Base-by-base conservation (phyloP, 2,797 vertebrate genomes). In the Ptychobarbus kaznakovi region DNA sequence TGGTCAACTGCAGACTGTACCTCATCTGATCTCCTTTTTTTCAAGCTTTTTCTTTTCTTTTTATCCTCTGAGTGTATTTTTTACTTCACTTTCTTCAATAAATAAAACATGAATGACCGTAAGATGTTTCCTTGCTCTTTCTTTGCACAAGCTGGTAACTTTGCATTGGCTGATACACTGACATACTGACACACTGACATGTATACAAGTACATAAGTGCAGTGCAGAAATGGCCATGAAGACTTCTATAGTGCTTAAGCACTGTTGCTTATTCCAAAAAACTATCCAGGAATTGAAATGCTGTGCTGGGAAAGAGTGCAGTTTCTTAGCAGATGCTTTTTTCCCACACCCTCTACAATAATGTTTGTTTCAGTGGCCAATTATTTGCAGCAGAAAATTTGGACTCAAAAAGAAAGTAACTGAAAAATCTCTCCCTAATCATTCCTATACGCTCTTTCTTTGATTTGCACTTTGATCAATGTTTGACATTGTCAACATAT, bases 111-210 rank as follows among this genome's bases (percentile, higher is more conserved):
- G 38, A 81, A 85, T 73, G 79, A 65, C 28, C 28, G 25, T 42
- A 88, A 49, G 56, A 51, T 74, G 78, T 84, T 86, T 86, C n/a
- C 68, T 79, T 87, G 70, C 63, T 74, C 42, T 69, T 16, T 56
- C 61, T 66, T 87, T 56, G 84, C 68, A 87, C 73, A 70, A 28
- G 9, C 65, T 85, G 32, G 46, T 44, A 76, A 56, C 44, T 56
- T 63, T 76, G 77, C 58, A 66, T 73, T 28, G 63, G 22, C 42
- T 87, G 69, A 78, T 58, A 66, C 46, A 70, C 79, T 85, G 87
- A 88, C 70, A 88, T 61, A 89, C 86, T 89, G 75, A 86, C 87
- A 89, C 80, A 84, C 85, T 88, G 80, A 78, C 81, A 90, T 82
- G 75, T 44, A 79, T 78, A 70, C 32, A 40, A 53, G 28, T 66